A percentile compares a stretch with the other conserved stretches of the same genome.
These are phyloP conservation scores for Rhagonycha lutea DNA, from an alignment of 2,888 invertebrate species.

Conservation along the genomic window DNA sequence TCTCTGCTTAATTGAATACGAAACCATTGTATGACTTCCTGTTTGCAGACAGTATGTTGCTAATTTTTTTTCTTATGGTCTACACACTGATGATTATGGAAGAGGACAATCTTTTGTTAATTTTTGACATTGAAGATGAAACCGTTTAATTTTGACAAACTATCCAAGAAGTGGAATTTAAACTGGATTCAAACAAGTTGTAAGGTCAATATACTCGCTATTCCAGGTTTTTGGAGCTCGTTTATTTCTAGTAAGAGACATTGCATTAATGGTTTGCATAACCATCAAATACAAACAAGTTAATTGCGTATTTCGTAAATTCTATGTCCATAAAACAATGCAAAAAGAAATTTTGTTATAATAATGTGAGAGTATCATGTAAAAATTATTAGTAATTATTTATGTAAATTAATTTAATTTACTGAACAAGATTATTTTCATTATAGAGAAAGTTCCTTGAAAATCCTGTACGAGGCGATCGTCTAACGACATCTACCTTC, in stretches of 20 bases:
- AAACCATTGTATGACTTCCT: conserved; percentile 17
- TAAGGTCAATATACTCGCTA: not conserved
- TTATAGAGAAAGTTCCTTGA: not conserved
- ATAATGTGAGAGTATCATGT: not conserved
- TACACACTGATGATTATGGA: not conserved
- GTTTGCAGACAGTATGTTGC: conserved; percentile 9
- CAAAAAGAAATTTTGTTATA: not conserved
- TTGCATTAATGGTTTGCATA: not conserved
- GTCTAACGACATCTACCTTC: not conserved
- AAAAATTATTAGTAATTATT: not conserved
- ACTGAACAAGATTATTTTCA: not conserved
- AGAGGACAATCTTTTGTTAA: not conserved
- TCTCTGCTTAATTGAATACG: conserved; percentile 16
- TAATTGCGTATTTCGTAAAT: not conserved
- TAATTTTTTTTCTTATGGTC: not conserved
- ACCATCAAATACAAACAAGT: not conserved
- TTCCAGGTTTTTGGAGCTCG: not conserved
- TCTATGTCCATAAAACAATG: not conserved
- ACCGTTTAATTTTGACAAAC: not conserved
- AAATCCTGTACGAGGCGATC: not conserved
- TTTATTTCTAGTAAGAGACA: conserved; percentile 3
- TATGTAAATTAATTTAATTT: not conserved
- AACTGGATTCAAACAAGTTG: not conserved
- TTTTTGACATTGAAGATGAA: not conserved
- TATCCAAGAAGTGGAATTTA: not conserved